Evolutionary conservation across 2,888 invertebrate genomes (phyloP), one percentile per base, ranked within the genome.

Genomic region (Orthosia incerta): DNA sequence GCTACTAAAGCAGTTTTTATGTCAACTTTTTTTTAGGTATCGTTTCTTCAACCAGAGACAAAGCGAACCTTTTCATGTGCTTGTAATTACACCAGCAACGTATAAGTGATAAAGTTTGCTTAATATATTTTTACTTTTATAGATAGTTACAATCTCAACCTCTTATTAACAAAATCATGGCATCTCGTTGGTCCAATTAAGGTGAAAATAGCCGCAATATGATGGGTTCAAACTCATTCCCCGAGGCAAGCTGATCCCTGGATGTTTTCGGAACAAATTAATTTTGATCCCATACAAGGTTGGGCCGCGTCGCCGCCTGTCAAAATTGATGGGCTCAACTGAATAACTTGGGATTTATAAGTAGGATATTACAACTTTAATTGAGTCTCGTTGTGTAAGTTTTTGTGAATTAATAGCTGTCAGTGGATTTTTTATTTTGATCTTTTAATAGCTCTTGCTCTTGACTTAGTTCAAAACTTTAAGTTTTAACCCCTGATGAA

Each of bases 211-310:
- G 59, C 31, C 51, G 51, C 56, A 69, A 59, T 68, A 74, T 39
- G 48, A 64, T 46, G 65, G 48, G 48, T 46, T 50, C 57, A 31
- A 59, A 50, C 72, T 66, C 50, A 74, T 69, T 65, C 73, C 80
- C 80, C 3, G 56, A 56, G 76, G 80, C 69, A 56, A 78, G 31
- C 31, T 56, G 67, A 70, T 64, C 60, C 68, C n/a, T 50, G 50
- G 18, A 72, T 64, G 70, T 74, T 78, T 71, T 80, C 46, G 46
- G n/a, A 62, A 67, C 57, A 74, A 78, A 81, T 78, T 81, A 81
- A 81, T 80, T 80, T 80, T 78, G 78, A 65, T 71, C 57, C 67
- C 20, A 26, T 61, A 81, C 53, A 57, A 70, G 48, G 39, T 59
- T 45, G 20, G 50, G n/a, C 13, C 51, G 16, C 61, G 26, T 50